Percentiles rank a stretch among this genome's conserved stretches.
Conservation (phyloP, 2,113 vertebrate species). For the Apodemus speciosus region DNA sequence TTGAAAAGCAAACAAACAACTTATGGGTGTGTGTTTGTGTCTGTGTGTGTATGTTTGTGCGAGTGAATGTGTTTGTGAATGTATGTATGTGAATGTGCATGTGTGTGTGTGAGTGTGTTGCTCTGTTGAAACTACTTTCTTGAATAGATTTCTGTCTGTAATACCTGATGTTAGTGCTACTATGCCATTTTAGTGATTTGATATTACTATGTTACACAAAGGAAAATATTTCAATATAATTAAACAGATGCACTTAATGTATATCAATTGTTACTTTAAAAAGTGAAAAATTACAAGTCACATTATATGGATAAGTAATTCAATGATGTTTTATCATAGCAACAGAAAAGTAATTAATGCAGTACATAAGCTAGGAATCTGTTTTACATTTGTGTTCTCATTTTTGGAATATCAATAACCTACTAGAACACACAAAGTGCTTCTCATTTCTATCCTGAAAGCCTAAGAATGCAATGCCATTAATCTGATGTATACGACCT, state of each 20-base stretch:
- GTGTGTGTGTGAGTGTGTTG: not conserved
- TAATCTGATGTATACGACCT: not conserved
- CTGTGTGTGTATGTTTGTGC: too few species aligned
- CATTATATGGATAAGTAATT: not conserved
- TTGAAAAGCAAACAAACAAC: too few species aligned
- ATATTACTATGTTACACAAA: not conserved
- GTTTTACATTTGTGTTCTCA: not conserved
- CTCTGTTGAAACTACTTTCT: slow-evolving; percentile 76
- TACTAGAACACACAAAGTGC: not conserved
- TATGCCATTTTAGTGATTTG: not conserved
- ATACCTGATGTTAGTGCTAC: slow-evolving; percentile 57
- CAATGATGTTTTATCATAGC: not conserved
- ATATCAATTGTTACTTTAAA: not conserved
- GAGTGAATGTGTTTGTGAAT: not conserved
- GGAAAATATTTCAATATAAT: not conserved
- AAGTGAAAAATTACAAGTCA: not conserved
- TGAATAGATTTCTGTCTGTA: slow-evolving; percentile 73
- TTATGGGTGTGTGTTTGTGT: too few species aligned
- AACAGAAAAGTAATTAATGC: not conserved
- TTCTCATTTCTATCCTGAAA: not conserved
- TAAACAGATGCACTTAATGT: not conserved
- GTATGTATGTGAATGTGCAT: too few species aligned
- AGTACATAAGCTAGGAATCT: not conserved
- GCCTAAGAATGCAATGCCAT: not conserved
- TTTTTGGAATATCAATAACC: not conserved